A percentile compares a stretch with the other conserved stretches of the same genome.
Evolutionary conservation across 2,888 invertebrate genomes (phyloP).

Genomic region (Chironomus tentans): DNA sequence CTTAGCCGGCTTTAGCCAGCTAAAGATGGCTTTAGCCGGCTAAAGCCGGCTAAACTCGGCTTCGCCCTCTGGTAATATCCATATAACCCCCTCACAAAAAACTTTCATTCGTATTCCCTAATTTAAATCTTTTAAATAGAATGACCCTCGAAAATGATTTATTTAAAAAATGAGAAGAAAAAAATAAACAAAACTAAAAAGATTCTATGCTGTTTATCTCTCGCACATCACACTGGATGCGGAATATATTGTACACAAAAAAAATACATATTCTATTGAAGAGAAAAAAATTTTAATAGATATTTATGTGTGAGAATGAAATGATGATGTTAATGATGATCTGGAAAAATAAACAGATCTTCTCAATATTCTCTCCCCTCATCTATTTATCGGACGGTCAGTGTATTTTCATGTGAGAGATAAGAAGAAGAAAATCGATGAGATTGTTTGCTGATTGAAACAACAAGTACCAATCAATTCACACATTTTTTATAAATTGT

Average conservation of each 20-base stretch:
- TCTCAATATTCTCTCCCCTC: not conserved
- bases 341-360: constrained; percentile 21
- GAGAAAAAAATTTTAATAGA: constrained; percentile 14
- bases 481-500: constrained; percentile 16
- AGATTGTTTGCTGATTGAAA: constrained; percentile 17
- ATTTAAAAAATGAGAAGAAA: not conserved
- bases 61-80: too few species aligned
- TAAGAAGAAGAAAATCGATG: not conserved
- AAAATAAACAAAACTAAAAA: not conserved
- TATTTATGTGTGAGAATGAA: constrained; percentile 24
- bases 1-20: too few species aligned
- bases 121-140: not conserved
- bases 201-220: constrained; percentile 9
- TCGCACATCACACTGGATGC: not conserved
- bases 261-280: not conserved
- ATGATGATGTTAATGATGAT: constrained; percentile 27
- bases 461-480: constrained; percentile 25
- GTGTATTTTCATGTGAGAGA: not conserved
- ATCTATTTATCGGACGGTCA: not conserved
- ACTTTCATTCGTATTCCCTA: not conserved
- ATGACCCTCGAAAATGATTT: constrained; percentile 11
- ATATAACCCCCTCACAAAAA: not conserved
- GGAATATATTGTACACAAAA: not conserved
- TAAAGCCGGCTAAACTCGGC: too few species aligned
- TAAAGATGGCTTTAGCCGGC: too few species aligned